Conservation (phyloP, 2,113 vertebrate genomes). For the Chaetorhynchus papuensis region DNA sequence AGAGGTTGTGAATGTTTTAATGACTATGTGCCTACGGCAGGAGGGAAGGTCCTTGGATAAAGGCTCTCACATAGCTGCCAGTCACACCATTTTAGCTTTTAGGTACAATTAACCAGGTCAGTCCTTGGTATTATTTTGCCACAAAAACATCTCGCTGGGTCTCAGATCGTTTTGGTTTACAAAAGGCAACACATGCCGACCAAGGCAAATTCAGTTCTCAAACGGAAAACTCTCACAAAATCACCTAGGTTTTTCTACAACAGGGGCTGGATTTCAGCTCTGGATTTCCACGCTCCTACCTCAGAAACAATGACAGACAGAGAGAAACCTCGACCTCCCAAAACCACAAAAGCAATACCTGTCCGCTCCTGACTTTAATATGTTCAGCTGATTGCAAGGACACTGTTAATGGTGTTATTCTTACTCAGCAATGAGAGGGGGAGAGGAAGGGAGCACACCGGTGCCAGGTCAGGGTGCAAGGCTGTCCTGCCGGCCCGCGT, state of each 20-base stretch:
- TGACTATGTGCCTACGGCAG: not conserved
- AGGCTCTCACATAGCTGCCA: not conserved
- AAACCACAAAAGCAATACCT: conserved; percentile 23
- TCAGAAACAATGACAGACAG: not conserved
- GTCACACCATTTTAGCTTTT: not conserved
- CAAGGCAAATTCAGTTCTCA: not conserved
- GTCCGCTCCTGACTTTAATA: not conserved
- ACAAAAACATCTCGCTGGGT: not conserved
- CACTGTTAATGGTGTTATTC: conserved; percentile 25
- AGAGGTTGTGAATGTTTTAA: not conserved
- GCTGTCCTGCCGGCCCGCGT: conserved; percentile 74
- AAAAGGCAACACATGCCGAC: not conserved
- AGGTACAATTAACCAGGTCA: not conserved
- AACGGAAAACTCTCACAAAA: not conserved
- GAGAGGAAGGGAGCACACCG: conserved; percentile 38
- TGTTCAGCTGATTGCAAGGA: not conserved
- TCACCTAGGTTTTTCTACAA: not conserved
- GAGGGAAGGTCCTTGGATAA: not conserved
- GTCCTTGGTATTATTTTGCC: not conserved
- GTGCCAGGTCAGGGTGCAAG: conserved; percentile 66
- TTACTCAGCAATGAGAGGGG: conserved; percentile 15
- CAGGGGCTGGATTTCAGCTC: not conserved
- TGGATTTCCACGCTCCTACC: not conserved
- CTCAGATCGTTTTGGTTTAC: not conserved
- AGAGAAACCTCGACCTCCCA: not conserved